A percentile compares a stretch with the other conserved stretches of the same genome.
Conservation (phyloP, 2,888 invertebrate genomes). For the Agrilus cyanescens region DNA sequence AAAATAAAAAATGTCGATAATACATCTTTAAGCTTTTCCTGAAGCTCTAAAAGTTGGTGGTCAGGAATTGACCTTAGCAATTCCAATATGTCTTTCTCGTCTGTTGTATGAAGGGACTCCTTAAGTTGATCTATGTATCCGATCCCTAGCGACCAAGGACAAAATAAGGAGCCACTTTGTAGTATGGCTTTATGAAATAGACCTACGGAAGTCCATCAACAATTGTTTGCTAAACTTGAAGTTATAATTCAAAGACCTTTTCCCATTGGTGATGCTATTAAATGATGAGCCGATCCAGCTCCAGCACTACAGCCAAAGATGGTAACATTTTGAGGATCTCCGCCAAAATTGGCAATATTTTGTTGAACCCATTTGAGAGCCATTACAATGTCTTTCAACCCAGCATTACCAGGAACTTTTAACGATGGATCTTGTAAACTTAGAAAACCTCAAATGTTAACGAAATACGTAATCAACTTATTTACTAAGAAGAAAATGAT, state of each 20-base stretch:
- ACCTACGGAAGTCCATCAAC: slow-evolving; percentile 20
- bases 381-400: slow-evolving; percentile 40
- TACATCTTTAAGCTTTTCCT: slow-evolving; percentile 28
- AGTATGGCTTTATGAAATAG: slow-evolving; percentile 29
- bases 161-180: slow-evolving; percentile 29
- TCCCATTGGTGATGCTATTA: slow-evolving; percentile 38
- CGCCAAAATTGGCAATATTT: slow-evolving; percentile 39
- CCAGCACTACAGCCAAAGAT: slow-evolving; percentile 44
- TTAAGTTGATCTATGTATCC: slow-evolving; percentile 29
- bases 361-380: slow-evolving; percentile 40
- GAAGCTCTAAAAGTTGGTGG: slow-evolving; percentile 27
- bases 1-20: slow-evolving; percentile 11
- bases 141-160: slow-evolving; percentile 23
- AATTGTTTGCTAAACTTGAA: slow-evolving; percentile 30
- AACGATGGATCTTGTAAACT: slow-evolving; percentile 35
- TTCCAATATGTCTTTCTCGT: slow-evolving; percentile 29
- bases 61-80: slow-evolving; percentile 30
- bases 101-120: slow-evolving; percentile 25
- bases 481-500: neutral
- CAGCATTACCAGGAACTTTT: slow-evolving; percentile 41
- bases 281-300: slow-evolving; percentile 36
- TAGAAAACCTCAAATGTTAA: slow-evolving; percentile 35
- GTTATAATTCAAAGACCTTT: slow-evolving; percentile 31
- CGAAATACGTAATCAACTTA: neutral
- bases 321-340: slow-evolving; percentile 40